Percentiles rank a stretch among this genome's conserved stretches.
Conservation (phyloP, 2,888 invertebrate species). For the Urechis unicinctus region DNA sequence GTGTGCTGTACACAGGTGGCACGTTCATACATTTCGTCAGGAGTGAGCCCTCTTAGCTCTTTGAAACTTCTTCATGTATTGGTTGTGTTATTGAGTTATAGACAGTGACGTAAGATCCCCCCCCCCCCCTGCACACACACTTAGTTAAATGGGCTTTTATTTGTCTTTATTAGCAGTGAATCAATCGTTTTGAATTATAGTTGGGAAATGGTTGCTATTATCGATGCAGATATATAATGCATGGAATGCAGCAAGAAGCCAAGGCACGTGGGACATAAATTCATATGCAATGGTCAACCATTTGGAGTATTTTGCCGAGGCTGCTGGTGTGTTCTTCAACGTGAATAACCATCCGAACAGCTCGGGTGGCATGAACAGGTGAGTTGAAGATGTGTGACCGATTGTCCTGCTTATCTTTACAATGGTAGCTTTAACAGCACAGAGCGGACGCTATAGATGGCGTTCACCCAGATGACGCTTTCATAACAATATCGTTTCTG, state of each 20-base stretch:
- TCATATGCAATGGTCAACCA: conserved; percentile 28
- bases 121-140: too few relatives aligned
- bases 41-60: too few relatives aligned
- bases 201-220: too few relatives aligned
- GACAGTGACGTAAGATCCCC: too few relatives aligned
- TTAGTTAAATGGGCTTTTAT: too few relatives aligned
- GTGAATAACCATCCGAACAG: conserved; percentile 17
- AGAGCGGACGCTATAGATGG: background rate
- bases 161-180: too few relatives aligned
- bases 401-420: background rate
- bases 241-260: conserved; percentile 22
- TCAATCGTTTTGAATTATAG: too few relatives aligned
- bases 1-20: too few relatives aligned
- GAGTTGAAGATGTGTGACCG: background rate
- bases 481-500: background rate
- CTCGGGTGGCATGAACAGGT: conserved; percentile 30
- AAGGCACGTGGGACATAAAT: conserved; percentile 20
- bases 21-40: too few relatives aligned
- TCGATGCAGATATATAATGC: conserved; percentile 19
- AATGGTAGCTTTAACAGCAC: background rate
- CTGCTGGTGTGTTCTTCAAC: conserved; percentile 25
- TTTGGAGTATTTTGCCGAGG: conserved; percentile 32
- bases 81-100: background rate
- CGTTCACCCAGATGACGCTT: background rate
- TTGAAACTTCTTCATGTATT: too few relatives aligned